Base-by-base conservation (phyloP, 2,113 vertebrate species). In the Onychostoma macrolepis region DNA sequence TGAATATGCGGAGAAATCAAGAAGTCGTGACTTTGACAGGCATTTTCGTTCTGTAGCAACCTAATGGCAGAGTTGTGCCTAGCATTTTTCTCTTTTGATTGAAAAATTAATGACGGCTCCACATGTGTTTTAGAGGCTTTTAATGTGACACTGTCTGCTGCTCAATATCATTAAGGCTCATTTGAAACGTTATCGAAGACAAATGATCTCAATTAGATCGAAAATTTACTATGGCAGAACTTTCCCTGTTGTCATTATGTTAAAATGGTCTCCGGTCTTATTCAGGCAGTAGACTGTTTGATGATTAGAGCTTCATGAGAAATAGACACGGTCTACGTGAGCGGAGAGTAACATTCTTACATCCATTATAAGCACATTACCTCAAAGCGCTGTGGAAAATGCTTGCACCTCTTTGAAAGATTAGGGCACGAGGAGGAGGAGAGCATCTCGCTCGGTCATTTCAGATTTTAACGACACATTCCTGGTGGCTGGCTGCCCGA, bases 61-160 rank as follows among this genome's bases (percentile, higher is more conserved):
- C 82, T 89, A 89, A 89, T 82, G 85, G 71, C 56, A 26, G 71
- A 43, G 24, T 80, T 85, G 33, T 41, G 65, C 76, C 30, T 56
- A 36, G 75, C 67, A 63, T 76, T 86, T 89, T 84, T 71, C 56
- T 86, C 83, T 84, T 88, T 69, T 88, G 83, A 89, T 88, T 88
- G 80, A 53, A 69, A 71, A 89, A 84, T 86, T 79, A 89, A 89
- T 87, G 80, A 83, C 41, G 72, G 53, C 84, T 80, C 80, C 65
- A 50, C 89, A 89, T 88, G 84, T 77, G 87, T 86, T 88, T 88
- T 84, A 86, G 85, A 43, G 48, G 79, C 72, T 87, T 89, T 89
- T 88, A 80, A 88, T 89, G 86, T 87, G 89, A 84, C 80, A 88
- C 84, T 87, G 83, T 83, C 89, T 87, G 86, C 84, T 86, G 84